Evolutionary conservation across 2,888 invertebrate genomes (phyloP), one percentile per base, ranked within the genome.

Genomic region (Zelleria hepariella): DNA sequence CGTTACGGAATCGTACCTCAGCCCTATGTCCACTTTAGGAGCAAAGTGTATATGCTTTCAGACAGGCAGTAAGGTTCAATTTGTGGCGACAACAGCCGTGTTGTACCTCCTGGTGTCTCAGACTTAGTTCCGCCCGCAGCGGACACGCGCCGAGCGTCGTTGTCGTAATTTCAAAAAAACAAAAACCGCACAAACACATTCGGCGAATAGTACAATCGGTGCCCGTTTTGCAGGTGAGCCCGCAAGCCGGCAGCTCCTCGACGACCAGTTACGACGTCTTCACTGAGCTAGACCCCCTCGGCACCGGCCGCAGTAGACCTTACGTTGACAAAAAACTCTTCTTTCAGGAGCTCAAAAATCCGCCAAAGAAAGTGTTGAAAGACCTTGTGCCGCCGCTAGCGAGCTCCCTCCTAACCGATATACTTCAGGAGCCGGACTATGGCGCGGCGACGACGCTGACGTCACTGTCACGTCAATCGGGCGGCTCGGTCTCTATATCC

Each of bases 311-410:
- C 83, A 95, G 94, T 86, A 95, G 95, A 86, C 97, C 97, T 64
- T 97, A 96, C 90, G 93, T 97, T 76, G 97, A 97, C 91, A 96
- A 96, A 90, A 97, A 97, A 91, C 95, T 96, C 89, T 97, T 97
- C 91, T 97, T 97, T 91, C 96, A 96, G 90, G 96, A 97, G 84
- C 91, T 97, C 75, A 97, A 97, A 90, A 96, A 97, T 87, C 97
- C 97, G 68, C 96, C 96, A 70, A 96, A 96, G 90, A 96, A 96
- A 89, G 94, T 95, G 64, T 91, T 97, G 71, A 96, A 96, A 89
- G 97, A 97, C 85, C 90, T 97, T 78, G 93, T 93, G 60, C 83
- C 86, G 67, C 72, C 73, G 23, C 21, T 8, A 58, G 76, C 81
- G 67, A 81, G 81, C 68, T 71, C 78, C 71, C 76, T 85, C 64